Evolutionary conservation across 2,797 vertebrate genomes (phyloP), one percentile per base, ranked within the genome.

Genomic region (Spinibarbus caldwelli): DNA sequence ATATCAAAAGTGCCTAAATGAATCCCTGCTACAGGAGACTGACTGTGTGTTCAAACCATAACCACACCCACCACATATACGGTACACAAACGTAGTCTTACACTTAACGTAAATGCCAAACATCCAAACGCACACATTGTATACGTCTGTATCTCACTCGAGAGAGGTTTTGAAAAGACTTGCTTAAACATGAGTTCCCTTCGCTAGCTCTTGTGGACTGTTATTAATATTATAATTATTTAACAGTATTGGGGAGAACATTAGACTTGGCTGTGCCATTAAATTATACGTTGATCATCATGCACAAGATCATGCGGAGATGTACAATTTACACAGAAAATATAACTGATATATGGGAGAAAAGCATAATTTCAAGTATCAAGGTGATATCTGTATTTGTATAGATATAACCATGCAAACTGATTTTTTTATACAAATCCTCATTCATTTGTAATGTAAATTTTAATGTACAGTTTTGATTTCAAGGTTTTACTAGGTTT

Each of bases 391-490:
- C 93, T 96, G 94, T 96, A 96, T 98, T 98, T 97, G 96, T 97
- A 95, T 94, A 95, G 95, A 94, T 95, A 94, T 92, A 95, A 93
- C 84, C 89, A 95, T 93, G 91, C 94, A 93, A 95, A 94, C 91
- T 91, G 90, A 92, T 66, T 66, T 96, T 66, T 96, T 93, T 67
- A 93, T 95, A 94, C 92, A 91, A 93, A 87, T 94, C 93, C 86
- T 94, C 91, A 86, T 90, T 90, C 83, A 88, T 93, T 95, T 95
- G 95, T 95, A 91, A 92, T 99, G 98, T 99, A 99, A 99, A 99
- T 99, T 92, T 97, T 93, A 92, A 92, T 99, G 98, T 99, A 99
- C 97, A 99, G 97, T 97, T 98, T 97, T 99, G 96, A 98, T 98
- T 98, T 97, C 90, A 94, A 96, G 95, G 95, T 96, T 88, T 96